These are phyloP conservation scores for Microtus agrestis DNA, from an alignment of 2,797 vertebrate genomes.

Conservation along the genomic window DNA sequence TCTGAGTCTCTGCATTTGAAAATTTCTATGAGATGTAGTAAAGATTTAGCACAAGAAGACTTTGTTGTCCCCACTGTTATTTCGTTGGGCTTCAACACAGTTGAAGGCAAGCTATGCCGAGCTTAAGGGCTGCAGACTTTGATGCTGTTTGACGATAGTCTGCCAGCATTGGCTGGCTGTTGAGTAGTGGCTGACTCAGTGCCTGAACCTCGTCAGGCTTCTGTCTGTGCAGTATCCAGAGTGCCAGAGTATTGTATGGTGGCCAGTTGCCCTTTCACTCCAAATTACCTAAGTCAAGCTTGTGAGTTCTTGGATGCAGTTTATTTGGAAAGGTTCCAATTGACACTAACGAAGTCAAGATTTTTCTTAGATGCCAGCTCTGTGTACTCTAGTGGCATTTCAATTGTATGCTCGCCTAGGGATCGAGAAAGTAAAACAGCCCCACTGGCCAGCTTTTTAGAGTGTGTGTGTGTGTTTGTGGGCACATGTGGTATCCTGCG, in stretches of 20 bases:
- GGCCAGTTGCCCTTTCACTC: background rate
- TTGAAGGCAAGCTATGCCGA: background rate
- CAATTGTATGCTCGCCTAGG: no score
- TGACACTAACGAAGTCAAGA: background rate
- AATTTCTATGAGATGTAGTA: conserved; percentile 13
- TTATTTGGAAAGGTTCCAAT: background rate
- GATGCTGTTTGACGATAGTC: background rate
- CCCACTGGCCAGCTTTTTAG: no score
- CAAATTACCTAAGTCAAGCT: background rate
- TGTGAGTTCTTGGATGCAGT: background rate
- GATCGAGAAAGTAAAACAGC: no score
- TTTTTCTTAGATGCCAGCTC: background rate
- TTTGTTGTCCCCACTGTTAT: background rate
- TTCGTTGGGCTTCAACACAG: conserved; percentile 32
- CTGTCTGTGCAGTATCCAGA: background rate
- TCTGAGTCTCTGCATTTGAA: background rate
- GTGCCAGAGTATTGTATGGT: background rate
- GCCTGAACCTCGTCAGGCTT: background rate
- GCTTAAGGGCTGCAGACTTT: background rate
- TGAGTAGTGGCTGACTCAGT: conserved; percentile 42
- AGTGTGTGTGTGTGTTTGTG: background rate
- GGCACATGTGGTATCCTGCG: background rate
- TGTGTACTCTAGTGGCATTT: background rate
- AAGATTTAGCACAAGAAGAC: background rate
- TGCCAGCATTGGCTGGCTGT: background rate